Evolutionary conservation across 2,797 vertebrate species (phyloP).

Genomic region (Oophaga sylvatica): DNA sequence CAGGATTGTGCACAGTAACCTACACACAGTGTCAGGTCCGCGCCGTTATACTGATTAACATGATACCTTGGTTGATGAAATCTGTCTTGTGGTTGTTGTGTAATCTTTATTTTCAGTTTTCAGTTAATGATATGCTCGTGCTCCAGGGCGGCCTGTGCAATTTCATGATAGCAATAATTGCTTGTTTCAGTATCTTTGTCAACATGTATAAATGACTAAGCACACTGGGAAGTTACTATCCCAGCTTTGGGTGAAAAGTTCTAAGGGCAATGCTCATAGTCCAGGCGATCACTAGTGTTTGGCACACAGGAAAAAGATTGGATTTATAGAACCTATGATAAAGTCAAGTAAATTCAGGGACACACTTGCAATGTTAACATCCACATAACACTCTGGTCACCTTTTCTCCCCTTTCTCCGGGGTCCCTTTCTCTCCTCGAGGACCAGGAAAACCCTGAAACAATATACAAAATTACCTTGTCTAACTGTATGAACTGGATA

Average conservation of each 20-base stretch:
- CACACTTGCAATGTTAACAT: slow-evolving; percentile 60
- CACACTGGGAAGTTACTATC: background rate
- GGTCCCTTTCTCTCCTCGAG: slow-evolving; percentile 96
- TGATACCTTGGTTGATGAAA: too few relatives aligned
- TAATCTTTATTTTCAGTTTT: too few relatives aligned
- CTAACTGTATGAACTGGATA: slow-evolving; percentile 26
- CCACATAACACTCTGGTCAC: slow-evolving; percentile 75
- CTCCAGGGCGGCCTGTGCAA: background rate
- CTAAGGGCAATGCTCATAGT: slow-evolving; percentile 26
- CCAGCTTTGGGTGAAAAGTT: background rate
- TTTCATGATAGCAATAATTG: background rate
- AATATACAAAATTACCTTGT: slow-evolving; percentile 73
- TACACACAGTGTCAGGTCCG: too few relatives aligned
- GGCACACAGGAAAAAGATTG: slow-evolving; percentile 70
- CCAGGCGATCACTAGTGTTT: slow-evolving; percentile 59
- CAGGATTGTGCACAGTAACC: too few relatives aligned
- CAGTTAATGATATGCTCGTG: too few relatives aligned
- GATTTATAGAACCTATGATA: slow-evolving; percentile 47
- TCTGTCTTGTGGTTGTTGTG: too few relatives aligned
- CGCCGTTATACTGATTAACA: too few relatives aligned
- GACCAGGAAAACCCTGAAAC: slow-evolving; percentile 95
- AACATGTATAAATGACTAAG: slow-evolving; percentile 29
- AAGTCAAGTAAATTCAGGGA: slow-evolving; percentile 61
- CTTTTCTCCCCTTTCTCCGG: slow-evolving; percentile 99
- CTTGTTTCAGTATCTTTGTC: background rate